These are phyloP conservation scores for Druon quercuslanigerum DNA, from an alignment of 1,140 invertebrate genomes.

Conservation along the genomic window DNA sequence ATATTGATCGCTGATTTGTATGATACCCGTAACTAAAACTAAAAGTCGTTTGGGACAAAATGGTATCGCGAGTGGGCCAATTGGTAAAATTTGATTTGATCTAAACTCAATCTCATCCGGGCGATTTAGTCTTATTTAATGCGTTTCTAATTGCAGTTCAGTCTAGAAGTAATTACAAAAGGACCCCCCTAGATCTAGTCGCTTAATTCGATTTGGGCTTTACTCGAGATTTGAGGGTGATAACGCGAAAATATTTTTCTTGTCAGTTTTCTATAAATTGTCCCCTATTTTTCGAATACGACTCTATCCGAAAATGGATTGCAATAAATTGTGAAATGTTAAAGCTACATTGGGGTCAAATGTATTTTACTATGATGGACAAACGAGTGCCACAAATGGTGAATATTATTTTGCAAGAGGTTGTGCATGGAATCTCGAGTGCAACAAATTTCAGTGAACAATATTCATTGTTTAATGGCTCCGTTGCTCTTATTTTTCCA, in stretches of 20 bases:
- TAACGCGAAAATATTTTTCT: slow-evolving; percentile 38
- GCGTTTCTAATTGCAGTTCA: slow-evolving; percentile 44
- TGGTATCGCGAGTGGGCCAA: slow-evolving; percentile 4
- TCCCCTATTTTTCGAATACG: not conserved
- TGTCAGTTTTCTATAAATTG: not conserved
- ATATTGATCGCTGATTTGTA: not conserved
- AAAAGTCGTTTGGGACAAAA: slow-evolving; percentile 2
- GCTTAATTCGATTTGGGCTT: slow-evolving; percentile 55
- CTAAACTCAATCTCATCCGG: slow-evolving; percentile 16
- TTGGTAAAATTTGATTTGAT: slow-evolving; percentile 9
- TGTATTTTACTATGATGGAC: too few species aligned
- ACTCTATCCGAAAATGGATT: too few species aligned
- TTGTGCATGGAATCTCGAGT: not conserved
- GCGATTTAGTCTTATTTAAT: slow-evolving; percentile 34
- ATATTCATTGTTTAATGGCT: slow-evolving; percentile 27
- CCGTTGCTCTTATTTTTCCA: slow-evolving; percentile 10
- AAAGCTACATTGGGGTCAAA: not conserved
- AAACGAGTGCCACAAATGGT: not conserved
- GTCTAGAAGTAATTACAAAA: slow-evolving; percentile 47
- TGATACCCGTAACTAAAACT: not conserved
- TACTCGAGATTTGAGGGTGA: slow-evolving; percentile 48
- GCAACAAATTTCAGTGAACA: slow-evolving; percentile 4
- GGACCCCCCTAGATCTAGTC: slow-evolving; percentile 1
- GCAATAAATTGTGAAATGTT: not conserved
- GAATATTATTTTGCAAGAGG: not conserved